Percentiles rank a stretch among this genome's conserved stretches.
These are phyloP conservation scores for Drosophila pachea DNA, from an alignment of 1,140 invertebrate species.

Conservation along the genomic window DNA sequence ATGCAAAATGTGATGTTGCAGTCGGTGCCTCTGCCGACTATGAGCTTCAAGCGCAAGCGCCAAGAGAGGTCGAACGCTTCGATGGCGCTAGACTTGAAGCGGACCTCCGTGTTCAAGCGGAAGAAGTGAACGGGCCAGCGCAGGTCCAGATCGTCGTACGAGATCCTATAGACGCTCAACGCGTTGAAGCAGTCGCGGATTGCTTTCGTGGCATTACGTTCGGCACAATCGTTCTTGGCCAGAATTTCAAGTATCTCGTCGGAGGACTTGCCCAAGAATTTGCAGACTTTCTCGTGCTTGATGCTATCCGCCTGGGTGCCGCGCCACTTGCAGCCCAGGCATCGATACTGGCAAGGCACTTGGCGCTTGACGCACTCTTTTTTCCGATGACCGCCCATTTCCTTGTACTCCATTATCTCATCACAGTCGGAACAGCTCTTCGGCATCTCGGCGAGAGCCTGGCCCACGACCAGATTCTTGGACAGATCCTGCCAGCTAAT, in stretches of 20 bases:
- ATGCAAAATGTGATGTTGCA: constrained; percentile 3
- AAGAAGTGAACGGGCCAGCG: neutral
- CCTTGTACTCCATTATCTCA: constrained; percentile 2
- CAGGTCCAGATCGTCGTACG: constrained; percentile 20
- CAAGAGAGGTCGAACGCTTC: constrained; percentile 17
- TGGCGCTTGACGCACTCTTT: constrained; percentile 11
- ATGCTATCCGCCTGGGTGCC: neutral
- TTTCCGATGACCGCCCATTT: constrained; percentile 4
- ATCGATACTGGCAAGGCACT: constrained; percentile 25
- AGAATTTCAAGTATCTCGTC: constrained; percentile 2
- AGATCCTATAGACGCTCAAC: constrained; percentile 11
- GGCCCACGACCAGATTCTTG: constrained; percentile 22
- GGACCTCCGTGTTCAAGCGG: neutral
- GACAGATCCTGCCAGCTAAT: constrained; percentile 30
- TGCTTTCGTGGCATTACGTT: too few relatives aligned
- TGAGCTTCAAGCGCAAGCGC: constrained; percentile 7
- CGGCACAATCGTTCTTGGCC: too few relatives aligned
- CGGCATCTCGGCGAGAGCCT: constrained; percentile 25
- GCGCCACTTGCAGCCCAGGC: constrained; percentile 32
- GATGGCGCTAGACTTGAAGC: neutral
- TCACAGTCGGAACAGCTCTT: constrained; percentile 19
- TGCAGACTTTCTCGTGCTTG: constrained; percentile 17
- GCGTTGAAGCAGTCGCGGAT: too few relatives aligned
- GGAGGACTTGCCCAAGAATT: neutral
- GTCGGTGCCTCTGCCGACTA: neutral